Conservation (phyloP, 1,140 invertebrate genomes). For the Lutraria rhynchaena region DNA sequence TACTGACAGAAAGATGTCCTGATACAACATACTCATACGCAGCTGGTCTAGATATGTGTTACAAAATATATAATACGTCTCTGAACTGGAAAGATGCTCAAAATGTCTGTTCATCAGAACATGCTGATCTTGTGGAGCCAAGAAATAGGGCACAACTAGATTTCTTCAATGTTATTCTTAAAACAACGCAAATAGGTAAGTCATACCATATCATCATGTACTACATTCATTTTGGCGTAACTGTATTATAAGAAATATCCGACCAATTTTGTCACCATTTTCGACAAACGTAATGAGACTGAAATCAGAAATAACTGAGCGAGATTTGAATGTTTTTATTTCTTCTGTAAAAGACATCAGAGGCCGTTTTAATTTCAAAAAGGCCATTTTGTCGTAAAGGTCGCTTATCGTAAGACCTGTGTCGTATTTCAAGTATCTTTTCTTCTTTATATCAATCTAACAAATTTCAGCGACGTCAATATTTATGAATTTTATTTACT, state of each 20-base stretch:
- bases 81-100: neutral
- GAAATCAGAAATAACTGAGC: neutral
- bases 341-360: no score
- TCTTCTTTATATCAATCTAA: neutral
- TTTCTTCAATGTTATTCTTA: conserved; percentile 4
- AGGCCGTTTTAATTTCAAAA: no score
- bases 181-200: neutral
- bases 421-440: neutral
- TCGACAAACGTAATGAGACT: neutral
- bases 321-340: neutral
- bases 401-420: neutral
- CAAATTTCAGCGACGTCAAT: neutral
- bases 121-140: conserved; percentile 2
- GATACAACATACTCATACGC: neutral
- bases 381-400: no score
- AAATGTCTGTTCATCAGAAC: neutral
- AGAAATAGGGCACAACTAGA: neutral
- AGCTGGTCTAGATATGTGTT: neutral
- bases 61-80: neutral
- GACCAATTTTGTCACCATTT: neutral
- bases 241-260: neutral
- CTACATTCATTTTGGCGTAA: neutral
- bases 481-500: neutral
- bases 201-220: neutral
- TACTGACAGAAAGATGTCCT: neutral